Conservation (phyloP, 1,140 invertebrate species). For the Achroia grisella region DNA sequence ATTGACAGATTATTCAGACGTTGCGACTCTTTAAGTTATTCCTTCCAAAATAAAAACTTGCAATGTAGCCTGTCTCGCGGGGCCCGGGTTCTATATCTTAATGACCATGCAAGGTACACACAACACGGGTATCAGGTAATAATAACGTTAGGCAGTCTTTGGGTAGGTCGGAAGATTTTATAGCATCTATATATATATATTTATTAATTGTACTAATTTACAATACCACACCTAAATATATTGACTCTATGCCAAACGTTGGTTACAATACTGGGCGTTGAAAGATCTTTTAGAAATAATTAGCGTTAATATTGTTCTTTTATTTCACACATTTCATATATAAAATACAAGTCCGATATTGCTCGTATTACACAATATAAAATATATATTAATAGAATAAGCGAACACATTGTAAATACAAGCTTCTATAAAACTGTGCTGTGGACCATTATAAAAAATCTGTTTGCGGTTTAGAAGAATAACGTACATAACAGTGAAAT, state of each 20-base stretch:
- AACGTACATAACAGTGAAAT: no score
- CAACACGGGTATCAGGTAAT: constrained; percentile 57
- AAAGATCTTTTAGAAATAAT: constrained; percentile 19
- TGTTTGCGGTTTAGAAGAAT: no score
- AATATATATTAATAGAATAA: no score
- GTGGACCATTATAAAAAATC: no score
- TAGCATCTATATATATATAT: constrained; percentile 50
- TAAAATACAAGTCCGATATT: no score
- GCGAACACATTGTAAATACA: no score
- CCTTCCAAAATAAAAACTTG: constrained; percentile 28
- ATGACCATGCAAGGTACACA: constrained; percentile 50
- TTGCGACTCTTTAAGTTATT: not conserved
- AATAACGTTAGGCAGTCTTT: constrained; percentile 72
- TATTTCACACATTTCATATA: not conserved
- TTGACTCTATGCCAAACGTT: constrained; percentile 30
- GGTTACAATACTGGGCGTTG: constrained; percentile 13
- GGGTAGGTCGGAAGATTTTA: constrained; percentile 73
- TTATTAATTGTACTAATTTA: constrained; percentile 46
- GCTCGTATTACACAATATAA: no score
- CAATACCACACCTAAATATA: constrained; percentile 36
- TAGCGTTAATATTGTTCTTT: not conserved
- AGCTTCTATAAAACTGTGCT: no score
- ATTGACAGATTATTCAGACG: no score
- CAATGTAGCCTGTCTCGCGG: constrained; percentile 40
- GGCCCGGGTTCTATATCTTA: constrained; percentile 38